These are phyloP conservation scores for Pseudopodoces humilis DNA, from an alignment of 2,113 vertebrate genomes.

Conservation along the genomic window DNA sequence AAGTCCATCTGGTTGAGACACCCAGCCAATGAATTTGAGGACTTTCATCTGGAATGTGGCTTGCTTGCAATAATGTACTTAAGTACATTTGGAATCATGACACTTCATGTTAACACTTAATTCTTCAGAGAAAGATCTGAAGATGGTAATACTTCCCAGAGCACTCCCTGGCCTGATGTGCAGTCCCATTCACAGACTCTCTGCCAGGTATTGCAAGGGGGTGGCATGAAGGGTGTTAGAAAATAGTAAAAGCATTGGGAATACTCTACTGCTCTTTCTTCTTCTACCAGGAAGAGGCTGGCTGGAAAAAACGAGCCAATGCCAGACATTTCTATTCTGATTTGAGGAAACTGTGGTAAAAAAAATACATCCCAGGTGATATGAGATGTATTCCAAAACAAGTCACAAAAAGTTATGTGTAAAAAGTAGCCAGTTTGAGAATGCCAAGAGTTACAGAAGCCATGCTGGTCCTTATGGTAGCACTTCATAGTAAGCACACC, in stretches of 20 bases:
- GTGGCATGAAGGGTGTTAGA: not conserved
- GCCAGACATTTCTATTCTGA: not conserved
- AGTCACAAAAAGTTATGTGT: not conserved
- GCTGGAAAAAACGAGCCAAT: not conserved
- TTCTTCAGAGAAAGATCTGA: not conserved
- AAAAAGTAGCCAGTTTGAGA: not conserved
- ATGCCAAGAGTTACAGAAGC: not conserved
- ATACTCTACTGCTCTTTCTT: not conserved
- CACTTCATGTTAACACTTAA: not conserved
- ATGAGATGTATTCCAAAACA: not conserved
- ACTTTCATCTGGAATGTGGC: not conserved
- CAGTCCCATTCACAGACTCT: not conserved
- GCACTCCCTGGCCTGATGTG: not conserved
- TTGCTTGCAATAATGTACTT: not conserved
- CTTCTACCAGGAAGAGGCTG: not conserved
- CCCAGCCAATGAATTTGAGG: not conserved
- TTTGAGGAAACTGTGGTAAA: not conserved
- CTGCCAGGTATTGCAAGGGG: not conserved
- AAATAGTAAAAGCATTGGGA: not conserved
- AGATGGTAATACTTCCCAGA: not conserved
- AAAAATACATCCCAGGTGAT: not conserved
- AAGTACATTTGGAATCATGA: not conserved
- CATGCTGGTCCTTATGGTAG: not conserved
- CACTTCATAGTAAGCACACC: not conserved
- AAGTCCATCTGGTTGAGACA: not conserved